phyloP scores from a whole-genome alignment of 2,888 invertebrate species.

The Xylophagus ater region DNA sequence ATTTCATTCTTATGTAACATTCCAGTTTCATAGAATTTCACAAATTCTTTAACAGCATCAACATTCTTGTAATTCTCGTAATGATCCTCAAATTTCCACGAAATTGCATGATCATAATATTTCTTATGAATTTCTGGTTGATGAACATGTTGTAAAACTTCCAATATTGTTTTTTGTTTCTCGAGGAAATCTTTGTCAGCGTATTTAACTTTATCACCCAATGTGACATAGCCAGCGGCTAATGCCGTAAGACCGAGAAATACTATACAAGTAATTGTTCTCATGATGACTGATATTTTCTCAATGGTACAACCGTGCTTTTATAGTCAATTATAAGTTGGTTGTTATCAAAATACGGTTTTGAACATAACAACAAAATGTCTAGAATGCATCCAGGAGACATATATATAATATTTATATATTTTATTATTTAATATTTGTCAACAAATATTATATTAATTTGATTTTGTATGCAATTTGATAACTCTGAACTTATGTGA shows the following conservation, averaged over 20 bases:
- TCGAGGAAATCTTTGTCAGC: slow-evolving; percentile 13
- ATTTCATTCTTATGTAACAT: slow-evolving; percentile 14
- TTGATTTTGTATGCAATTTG: too few relatives aligned
- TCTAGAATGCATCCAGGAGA: too few relatives aligned
- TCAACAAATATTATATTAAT: too few relatives aligned
- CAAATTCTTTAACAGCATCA: slow-evolving; percentile 12
- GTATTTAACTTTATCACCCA: slow-evolving; percentile 11
- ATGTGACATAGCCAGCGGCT: slow-evolving; percentile 8
- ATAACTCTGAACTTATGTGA: too few relatives aligned
- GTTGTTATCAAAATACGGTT: too few relatives aligned
- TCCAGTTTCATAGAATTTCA: slow-evolving; percentile 6
- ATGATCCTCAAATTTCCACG: slow-evolving; percentile 11
- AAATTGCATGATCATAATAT: slow-evolving; percentile 11
- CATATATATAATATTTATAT: too few relatives aligned
- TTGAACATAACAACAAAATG: too few relatives aligned
- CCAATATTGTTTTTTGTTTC: slow-evolving; percentile 16
- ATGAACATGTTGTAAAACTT: slow-evolving; percentile 15
- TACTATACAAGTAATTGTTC: slow-evolving; percentile 14
- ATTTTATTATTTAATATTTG: too few relatives aligned
- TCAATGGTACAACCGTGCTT: too few relatives aligned
- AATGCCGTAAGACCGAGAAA: slow-evolving; percentile 12
- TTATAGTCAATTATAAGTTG: too few relatives aligned
- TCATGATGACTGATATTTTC: slow-evolving; percentile 17
- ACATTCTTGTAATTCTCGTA: slow-evolving; percentile 9
- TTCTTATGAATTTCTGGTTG: slow-evolving; percentile 15